These are phyloP conservation scores for Diaperis boleti DNA, from an alignment of 2,888 invertebrate species.

Conservation along the genomic window DNA sequence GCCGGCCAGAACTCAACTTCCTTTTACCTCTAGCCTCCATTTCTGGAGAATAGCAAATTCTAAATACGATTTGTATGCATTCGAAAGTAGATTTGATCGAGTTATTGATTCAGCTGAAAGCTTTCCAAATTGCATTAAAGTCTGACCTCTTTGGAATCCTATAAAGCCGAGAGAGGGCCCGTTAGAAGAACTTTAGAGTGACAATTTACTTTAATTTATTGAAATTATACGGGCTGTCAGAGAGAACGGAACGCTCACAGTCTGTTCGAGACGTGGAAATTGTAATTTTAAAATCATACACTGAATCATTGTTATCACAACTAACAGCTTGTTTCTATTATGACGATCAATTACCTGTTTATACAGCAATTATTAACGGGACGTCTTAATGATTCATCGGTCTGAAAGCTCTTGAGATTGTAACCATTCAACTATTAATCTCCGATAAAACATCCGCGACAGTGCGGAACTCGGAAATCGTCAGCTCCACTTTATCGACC, in stretches of 20 bases:
- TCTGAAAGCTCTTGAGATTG: slow-evolving; percentile 33
- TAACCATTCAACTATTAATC: slow-evolving; percentile 34
- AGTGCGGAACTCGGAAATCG: slow-evolving; percentile 25
- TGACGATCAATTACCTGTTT: slow-evolving; percentile 25
- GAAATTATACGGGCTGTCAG: slow-evolving; percentile 17
- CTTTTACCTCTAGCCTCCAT: too few relatives aligned
- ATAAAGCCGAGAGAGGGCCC: slow-evolving; percentile 37
- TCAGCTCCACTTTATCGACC: slow-evolving; percentile 13
- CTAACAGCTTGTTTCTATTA: neutral
- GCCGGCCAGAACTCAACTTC: too few relatives aligned
- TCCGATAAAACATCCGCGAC: slow-evolving; percentile 35
- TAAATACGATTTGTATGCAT: slow-evolving; percentile 14
- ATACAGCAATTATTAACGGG: slow-evolving; percentile 21
- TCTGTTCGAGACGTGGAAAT: too few relatives aligned
- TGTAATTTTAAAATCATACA: neutral
- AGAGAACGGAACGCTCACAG: too few relatives aligned
- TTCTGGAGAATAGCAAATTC: neutral
- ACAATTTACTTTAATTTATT: slow-evolving; percentile 31
- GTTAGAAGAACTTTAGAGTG: slow-evolving; percentile 35
- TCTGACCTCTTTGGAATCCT: slow-evolving; percentile 44
- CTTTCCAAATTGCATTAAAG: slow-evolving; percentile 45
- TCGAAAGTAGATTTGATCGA: slow-evolving; percentile 26
- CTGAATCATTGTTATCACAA: too few relatives aligned
- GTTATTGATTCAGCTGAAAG: slow-evolving; percentile 45
- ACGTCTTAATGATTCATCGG: slow-evolving; percentile 34